Evolutionary conservation across 2,797 vertebrate species (phyloP).

Genomic region (Cichlasoma orientale): DNA sequence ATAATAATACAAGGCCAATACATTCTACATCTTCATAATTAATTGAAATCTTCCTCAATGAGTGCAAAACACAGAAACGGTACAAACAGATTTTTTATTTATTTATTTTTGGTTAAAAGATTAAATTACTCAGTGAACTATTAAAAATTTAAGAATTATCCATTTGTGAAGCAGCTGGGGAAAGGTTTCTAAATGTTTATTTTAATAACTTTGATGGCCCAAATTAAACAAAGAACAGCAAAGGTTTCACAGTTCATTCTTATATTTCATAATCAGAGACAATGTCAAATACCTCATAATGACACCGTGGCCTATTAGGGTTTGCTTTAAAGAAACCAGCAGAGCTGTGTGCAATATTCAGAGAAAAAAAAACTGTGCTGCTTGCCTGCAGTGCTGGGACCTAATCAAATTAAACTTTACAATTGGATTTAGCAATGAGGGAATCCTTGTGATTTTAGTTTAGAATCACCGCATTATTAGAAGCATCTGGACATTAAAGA

Average conservation of each 20-base stretch:
- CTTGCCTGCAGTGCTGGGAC: background rate
- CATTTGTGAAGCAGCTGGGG: background rate
- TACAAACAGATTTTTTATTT: background rate
- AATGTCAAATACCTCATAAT: background rate
- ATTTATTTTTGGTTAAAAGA: background rate
- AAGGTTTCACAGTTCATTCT: background rate
- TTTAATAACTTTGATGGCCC: too few species aligned
- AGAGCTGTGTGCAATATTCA: background rate
- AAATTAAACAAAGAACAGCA: background rate
- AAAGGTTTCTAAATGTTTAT: too few species aligned
- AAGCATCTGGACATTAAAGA: background rate
- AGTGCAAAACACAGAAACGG: background rate
- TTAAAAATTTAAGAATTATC: background rate
- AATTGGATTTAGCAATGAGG: background rate
- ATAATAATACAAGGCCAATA: background rate
- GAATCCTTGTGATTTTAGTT: background rate
- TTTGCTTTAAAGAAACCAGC: background rate
- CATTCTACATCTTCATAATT: background rate
- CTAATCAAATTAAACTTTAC: background rate
- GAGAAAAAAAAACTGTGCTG: background rate
- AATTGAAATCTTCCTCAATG: background rate
- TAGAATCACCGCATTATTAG: background rate
- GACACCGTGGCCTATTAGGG: background rate
- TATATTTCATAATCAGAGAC: background rate
- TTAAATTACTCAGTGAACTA: background rate